A percentile compares a stretch with the other conserved stretches of the same genome.
These are phyloP conservation scores for Metacarcinus magister DNA, from an alignment of 2,888 invertebrate species.

Conservation along the genomic window DNA sequence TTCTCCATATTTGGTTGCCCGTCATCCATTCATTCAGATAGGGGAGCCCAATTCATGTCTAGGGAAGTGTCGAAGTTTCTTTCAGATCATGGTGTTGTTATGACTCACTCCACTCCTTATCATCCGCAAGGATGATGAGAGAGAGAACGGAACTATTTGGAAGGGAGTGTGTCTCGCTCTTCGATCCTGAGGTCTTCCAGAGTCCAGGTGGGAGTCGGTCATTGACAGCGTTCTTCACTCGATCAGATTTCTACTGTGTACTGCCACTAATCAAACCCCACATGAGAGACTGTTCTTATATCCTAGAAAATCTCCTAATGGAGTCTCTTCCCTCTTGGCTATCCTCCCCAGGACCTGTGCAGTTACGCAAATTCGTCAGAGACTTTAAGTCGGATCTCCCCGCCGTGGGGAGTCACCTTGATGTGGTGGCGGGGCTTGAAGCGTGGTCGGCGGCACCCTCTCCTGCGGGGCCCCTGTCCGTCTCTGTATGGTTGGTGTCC, in stretches of 20 bases:
- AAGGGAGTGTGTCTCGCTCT: slow-evolving; percentile 20
- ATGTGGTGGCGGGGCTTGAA: too few species aligned
- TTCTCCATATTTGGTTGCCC: neutral
- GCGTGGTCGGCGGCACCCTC: too few species aligned
- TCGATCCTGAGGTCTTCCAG: neutral
- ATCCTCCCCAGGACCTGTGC: neutral
- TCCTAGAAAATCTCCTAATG: neutral
- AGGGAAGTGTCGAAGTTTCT: slow-evolving; percentile 27
- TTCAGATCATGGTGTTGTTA: neutral
- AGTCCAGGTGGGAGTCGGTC: slow-evolving; percentile 26
- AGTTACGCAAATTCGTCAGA: neutral
- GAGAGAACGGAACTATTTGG: slow-evolving; percentile 64
- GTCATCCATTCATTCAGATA: neutral
- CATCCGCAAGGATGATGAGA: slow-evolving; percentile 32
- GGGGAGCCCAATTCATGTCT: slow-evolving; percentile 46
- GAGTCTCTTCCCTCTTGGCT: neutral
- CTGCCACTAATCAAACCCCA: neutral
- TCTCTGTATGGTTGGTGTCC: too few species aligned
- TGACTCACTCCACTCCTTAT: neutral
- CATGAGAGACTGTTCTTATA: slow-evolving; percentile 65
- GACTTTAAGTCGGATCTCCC: too few species aligned
- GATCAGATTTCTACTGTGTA: too few species aligned
- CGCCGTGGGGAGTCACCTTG: too few species aligned
- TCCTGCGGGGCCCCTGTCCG: too few species aligned
- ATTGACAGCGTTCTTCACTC: slow-evolving; percentile 28